Base-by-base conservation (phyloP, 2,113 vertebrate genomes). In the Nematolebias whitei region DNA sequence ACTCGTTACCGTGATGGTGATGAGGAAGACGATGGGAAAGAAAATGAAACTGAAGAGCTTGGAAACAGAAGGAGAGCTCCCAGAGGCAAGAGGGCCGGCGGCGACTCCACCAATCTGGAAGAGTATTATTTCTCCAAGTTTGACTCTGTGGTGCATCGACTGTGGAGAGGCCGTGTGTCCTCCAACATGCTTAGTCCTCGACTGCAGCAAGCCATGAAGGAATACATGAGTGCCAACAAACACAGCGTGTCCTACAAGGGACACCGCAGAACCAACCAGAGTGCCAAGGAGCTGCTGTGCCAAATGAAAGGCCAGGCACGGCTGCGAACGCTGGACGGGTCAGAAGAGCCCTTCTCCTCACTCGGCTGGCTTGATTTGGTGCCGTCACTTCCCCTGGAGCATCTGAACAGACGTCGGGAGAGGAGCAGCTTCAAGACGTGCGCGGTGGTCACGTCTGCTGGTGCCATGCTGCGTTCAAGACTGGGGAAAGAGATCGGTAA, bases 401-500 rank as follows among this genome's bases (percentile, higher is more conserved):
- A 88, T 56, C 90, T 97, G 54, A 85, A 93, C 78, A 67, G 87
- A 7, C 80, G 35, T 12, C 90, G 88, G 49, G 68, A 39, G 15
- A 55, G 14, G 49, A 79, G 50, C 38, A 45, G 74, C 41, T 95
- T 95, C 71, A 89, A 85, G 71, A 94, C 89, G 66, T 99, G 98
- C 60, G 98, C 98, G 0, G 98, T 99, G 16, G 98, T 99, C 84
- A 96, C 96, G 63, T 99, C 98, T 11, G 96, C 97, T 0, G 98
- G 98, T 8, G 95, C 98, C 76, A 98, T 99, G 87, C 90, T 99
- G 64, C 96, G 94, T 82, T 99, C 98, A 2, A 94, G 94, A 11
- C 88, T 98, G 67, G 98, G 98, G 8, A 89, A 93, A 12, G 97
- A 99, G 91, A 99, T 99, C 60, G 98, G 91, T 93, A 72, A 92